These are phyloP conservation scores for Drosophila parthenogenetica DNA, from an alignment of 2,888 invertebrate species.

Conservation along the genomic window DNA sequence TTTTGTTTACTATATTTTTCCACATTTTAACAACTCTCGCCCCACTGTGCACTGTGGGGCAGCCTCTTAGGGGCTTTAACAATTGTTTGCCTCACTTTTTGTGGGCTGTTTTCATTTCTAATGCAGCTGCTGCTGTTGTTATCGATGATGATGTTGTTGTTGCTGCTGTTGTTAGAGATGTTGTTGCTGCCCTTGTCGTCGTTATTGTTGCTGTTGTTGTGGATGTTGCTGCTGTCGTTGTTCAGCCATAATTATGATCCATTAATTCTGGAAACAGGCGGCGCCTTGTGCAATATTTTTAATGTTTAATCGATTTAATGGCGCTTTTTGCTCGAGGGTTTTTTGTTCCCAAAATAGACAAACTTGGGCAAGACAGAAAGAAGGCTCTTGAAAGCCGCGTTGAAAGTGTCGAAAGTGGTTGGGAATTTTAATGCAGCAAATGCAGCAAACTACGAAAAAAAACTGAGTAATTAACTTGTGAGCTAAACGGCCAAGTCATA, in stretches of 20 bases:
- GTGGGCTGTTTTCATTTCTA: constrained; percentile 72
- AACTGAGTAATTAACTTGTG: constrained; percentile 75
- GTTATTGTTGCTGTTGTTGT: constrained; percentile 18
- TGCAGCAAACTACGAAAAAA: no score
- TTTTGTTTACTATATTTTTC: not conserved
- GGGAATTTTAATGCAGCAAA: not conserved
- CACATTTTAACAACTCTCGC: no score
- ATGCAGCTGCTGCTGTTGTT: constrained; percentile 51
- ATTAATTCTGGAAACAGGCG: constrained; percentile 72
- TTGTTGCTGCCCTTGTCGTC: constrained; percentile 26
- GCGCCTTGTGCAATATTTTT: constrained; percentile 80
- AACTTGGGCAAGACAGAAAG: constrained; percentile 63
- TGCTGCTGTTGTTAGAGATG: constrained; percentile 24
- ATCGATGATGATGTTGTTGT: not conserved
- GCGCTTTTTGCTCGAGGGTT: constrained; percentile 73
- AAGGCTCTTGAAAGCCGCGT: constrained; percentile 7
- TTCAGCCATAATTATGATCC: constrained; percentile 78
- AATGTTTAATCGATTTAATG: constrained; percentile 80
- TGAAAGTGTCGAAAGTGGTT: constrained; percentile 63
- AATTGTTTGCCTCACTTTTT: constrained; percentile 35
- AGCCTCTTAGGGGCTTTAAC: constrained; percentile 29
- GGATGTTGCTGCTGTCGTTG: constrained; percentile 52
- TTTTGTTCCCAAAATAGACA: constrained; percentile 23
- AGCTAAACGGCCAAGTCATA: constrained; percentile 76
- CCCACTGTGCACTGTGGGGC: constrained; percentile 39